phyloP scores from a whole-genome alignment of 2,797 vertebrate genomes.

The Sciaenops ocellatus region DNA sequence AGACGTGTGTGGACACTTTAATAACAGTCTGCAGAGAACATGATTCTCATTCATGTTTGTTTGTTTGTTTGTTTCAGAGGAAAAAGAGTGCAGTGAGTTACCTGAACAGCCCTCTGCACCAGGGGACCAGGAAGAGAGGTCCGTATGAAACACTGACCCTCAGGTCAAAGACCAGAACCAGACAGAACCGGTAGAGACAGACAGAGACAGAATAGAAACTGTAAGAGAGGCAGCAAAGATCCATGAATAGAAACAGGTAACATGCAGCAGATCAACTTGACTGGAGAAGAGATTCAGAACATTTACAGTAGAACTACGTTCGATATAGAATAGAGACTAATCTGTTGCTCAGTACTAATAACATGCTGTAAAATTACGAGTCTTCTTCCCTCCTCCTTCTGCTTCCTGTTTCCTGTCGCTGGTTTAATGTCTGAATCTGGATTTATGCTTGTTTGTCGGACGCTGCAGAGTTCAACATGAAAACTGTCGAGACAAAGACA shows the following conservation, averaged over 20 bases:
- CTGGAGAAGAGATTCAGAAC: not conserved
- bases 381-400: constrained; percentile 32
- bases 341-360: constrained; percentile 36
- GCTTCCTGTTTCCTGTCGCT: constrained; percentile 60
- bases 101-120: constrained; percentile 98
- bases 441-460: constrained; percentile 9
- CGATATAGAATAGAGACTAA: constrained; percentile 17
- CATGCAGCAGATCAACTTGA: not conserved
- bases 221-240: not conserved
- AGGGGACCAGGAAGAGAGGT: constrained; percentile 99
- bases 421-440: constrained; percentile 13
- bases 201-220: constrained; percentile 6
- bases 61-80: constrained; percentile 87
- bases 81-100: constrained; percentile 99
- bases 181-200: not conserved
- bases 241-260: too few species aligned
- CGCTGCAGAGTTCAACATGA: too few species aligned
- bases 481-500: too few species aligned
- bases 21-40: not conserved
- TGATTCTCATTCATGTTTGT: not conserved
- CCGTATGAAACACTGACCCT: constrained; percentile 67
- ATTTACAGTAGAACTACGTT: not conserved
- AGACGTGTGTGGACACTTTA: too few species aligned
- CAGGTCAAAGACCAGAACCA: not conserved
- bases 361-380: constrained; percentile 34